Conservation (phyloP, 1,140 invertebrate genomes). For the Lasioglossum albipes region DNA sequence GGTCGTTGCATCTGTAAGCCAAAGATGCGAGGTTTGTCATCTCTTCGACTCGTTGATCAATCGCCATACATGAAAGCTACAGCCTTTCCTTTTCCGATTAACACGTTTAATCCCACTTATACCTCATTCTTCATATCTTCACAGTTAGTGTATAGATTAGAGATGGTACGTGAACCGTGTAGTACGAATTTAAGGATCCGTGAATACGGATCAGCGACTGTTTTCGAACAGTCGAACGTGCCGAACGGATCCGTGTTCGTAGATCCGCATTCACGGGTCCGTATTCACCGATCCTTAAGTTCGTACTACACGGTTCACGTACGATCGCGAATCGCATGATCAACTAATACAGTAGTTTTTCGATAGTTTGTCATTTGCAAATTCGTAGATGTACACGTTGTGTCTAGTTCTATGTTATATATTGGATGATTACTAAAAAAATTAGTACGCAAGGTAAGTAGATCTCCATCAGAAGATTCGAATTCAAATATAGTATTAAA, state of each 20-base stretch:
- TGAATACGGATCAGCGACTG: no score
- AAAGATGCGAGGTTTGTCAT: constrained; percentile 86
- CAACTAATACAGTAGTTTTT: constrained; percentile 20
- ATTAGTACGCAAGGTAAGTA: not conserved
- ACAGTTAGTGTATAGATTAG: no score
- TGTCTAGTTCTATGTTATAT: not conserved
- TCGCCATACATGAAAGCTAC: constrained; percentile 15
- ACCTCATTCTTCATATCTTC: not conserved
- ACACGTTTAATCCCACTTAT: not conserved
- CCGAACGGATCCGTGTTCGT: no score
- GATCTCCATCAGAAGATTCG: not conserved
- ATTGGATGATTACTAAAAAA: not conserved
- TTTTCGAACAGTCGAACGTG: no score
- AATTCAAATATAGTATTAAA: not conserved
- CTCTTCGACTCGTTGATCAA: constrained; percentile 31
- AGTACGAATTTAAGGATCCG: no score
- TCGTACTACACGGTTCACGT: no score
- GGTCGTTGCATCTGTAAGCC: constrained; percentile 92
- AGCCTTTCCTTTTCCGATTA: constrained; percentile 6
- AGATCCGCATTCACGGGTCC: no score
- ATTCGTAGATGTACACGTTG: not conserved
- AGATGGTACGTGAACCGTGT: no score
- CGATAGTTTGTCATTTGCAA: not conserved
- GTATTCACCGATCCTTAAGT: no score
- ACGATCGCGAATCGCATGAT: no score